Evolutionary conservation across 2,888 invertebrate species (phyloP).

Genomic region (Heliconius hortense): DNA sequence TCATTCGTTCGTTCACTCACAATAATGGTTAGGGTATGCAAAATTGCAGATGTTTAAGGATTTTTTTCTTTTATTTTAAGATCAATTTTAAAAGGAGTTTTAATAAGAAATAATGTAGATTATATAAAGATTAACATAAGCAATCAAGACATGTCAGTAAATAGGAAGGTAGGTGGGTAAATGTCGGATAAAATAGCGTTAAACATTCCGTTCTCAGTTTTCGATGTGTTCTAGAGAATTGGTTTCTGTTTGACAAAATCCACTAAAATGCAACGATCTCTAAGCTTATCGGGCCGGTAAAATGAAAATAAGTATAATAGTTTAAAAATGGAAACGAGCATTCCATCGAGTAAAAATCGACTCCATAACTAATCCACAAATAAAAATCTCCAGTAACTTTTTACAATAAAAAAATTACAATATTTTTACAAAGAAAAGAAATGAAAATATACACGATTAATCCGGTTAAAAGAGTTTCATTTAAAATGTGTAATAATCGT

Average conservation of each 20-base stretch:
- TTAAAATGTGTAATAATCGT: too few species aligned
- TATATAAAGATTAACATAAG: not conserved
- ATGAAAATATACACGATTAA: too few species aligned
- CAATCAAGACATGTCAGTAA: not conserved
- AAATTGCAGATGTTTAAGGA: conserved; percentile 24
- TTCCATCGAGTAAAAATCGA: too few species aligned
- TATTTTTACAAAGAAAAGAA: not conserved
- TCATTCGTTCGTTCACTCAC: conserved; percentile 61
- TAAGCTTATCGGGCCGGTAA: too few species aligned
- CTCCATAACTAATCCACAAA: not conserved
- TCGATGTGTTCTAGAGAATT: not conserved
- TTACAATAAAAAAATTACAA: not conserved
- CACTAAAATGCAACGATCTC: not conserved
- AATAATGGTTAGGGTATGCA: conserved; percentile 52
- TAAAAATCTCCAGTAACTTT: not conserved
- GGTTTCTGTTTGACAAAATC: not conserved
- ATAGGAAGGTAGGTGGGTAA: too few species aligned
- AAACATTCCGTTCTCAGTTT: not conserved
- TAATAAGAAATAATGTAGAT: not conserved
- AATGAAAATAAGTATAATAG: too few species aligned
- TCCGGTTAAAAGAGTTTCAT: too few species aligned
- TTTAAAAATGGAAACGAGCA: not conserved
- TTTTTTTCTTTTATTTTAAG: not conserved
- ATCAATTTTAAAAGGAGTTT: not conserved
- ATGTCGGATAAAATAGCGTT: not conserved